Evolutionary conservation across 2,113 vertebrate genomes (phyloP), one percentile per base, ranked within the genome.

Genomic region (Hipposideros armiger): DNA sequence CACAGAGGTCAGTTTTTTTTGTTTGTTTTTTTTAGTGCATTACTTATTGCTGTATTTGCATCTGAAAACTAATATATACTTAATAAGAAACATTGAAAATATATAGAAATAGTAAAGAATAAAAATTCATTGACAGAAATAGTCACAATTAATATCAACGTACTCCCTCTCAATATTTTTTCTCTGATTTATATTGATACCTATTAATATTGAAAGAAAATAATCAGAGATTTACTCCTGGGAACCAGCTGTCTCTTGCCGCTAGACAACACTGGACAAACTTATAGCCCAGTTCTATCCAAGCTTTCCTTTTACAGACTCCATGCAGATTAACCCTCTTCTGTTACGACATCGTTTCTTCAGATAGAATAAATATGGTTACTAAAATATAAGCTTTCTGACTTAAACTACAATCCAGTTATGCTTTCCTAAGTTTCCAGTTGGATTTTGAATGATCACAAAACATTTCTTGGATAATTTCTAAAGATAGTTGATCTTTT

Each of bases 401-500:
- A 74, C 17, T 81, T 62, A 70, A 30, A 80, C 50, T 87, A 1
- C 22, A 62, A 36, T 69, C 14, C 17, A 54, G n/a, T 73, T 42
- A 36, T 52, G 19, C 5, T 22, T 70, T 36, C 36, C 4, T 24
- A 17, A 42, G 4, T 76, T 40, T 52, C 4, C 24, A 87, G 19
- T 32, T 92, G 32, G 4, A 50, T 82, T 92, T 82, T n/a, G 40
- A 95, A 70, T 52, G 20, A 62, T 81, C 36, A 78, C n/a, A 92
- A 69, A 88, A 77, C 17, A 77, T 28, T 66, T 70, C 32, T 52
- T 78, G 24, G n/a, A 24, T 40, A 52, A 42, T 87, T 87, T 16
- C 15, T 64, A 82, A 86, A 67, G 42, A 81, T 24, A 1, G 2
- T 42, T 74, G 7, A 62, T 54, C 54, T 66, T 40, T 56, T 47